Evolutionary conservation across 2,113 vertebrate genomes (phyloP).

Genomic region (Phylloscopus trochiloides): DNA sequence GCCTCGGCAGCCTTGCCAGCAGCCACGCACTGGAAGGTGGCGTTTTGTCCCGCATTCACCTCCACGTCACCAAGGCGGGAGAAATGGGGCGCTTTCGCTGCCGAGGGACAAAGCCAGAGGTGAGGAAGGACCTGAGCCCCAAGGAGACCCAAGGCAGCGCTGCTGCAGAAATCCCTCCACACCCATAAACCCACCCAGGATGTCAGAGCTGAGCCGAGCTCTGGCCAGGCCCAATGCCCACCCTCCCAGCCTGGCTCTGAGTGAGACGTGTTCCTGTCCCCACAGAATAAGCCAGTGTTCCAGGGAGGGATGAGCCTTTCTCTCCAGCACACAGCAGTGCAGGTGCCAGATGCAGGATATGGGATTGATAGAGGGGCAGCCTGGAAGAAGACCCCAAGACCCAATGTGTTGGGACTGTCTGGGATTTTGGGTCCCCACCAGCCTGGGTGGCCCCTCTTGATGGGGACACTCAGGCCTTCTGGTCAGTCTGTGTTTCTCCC

Average conservation of each 20-base stretch:
- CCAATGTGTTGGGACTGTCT: neutral
- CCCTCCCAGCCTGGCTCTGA: rapidly evolving
- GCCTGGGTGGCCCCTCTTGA: rapidly evolving
- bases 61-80: constrained; percentile 94
- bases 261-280: neutral
- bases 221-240: neutral
- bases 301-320: neutral
- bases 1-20: constrained; percentile 85
- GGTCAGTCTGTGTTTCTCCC: neutral
- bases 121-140: neutral
- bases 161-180: neutral
- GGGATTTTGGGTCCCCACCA: neutral
- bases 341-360: too few species aligned
- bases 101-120: neutral
- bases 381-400: neutral
- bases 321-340: rapidly evolving
- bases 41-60: constrained; percentile 94
- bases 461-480: rapidly evolving
- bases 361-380: neutral
- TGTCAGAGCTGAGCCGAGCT: rapidly evolving
- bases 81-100: constrained; percentile 95
- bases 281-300: rapidly evolving
- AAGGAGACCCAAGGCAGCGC: rapidly evolving
- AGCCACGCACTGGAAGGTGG: constrained; percentile 94
- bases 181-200: neutral